Evolutionary conservation across 2,113 vertebrate genomes (phyloP).

Genomic region (Esox niger): DNA sequence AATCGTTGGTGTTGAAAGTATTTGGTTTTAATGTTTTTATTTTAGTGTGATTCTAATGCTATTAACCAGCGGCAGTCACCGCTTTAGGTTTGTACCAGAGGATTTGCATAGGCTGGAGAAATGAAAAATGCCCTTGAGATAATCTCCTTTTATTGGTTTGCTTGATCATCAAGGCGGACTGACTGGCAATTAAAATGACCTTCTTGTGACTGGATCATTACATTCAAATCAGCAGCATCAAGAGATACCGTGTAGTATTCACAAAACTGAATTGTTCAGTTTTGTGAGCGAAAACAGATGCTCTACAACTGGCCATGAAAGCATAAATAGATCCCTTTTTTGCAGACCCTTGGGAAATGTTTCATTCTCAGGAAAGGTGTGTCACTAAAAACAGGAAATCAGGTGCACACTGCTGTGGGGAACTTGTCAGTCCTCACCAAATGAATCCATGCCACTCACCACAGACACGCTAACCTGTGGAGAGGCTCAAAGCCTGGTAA

Average conservation of each 20-base stretch:
- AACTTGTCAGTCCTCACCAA: constrained; percentile 27
- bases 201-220: background rate
- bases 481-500: constrained; percentile 26
- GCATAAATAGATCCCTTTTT: constrained; percentile 3
- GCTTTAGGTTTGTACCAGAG: background rate
- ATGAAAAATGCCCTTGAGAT: background rate
- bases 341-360: constrained; percentile 15
- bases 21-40: no score
- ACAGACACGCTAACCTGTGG: constrained; percentile 45
- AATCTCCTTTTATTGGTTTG: background rate
- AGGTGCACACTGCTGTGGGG: constrained; percentile 53
- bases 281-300: background rate
- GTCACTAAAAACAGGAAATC: constrained; percentile 51
- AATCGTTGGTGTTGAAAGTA: no score
- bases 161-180: background rate
- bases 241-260: background rate
- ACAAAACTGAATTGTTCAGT: background rate
- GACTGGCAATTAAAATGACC: background rate
- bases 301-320: background rate
- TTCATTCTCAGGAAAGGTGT: constrained; percentile 14
- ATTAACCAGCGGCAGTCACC: no score
- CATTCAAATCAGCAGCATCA: constrained; percentile 1
- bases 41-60: no score
- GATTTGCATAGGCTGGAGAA: background rate
- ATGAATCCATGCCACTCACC: constrained; percentile 40